Percentiles rank a stretch among this genome's conserved stretches.
Evolutionary conservation across 2,113 vertebrate species (phyloP).

Genomic region (Poecile atricapillus): DNA sequence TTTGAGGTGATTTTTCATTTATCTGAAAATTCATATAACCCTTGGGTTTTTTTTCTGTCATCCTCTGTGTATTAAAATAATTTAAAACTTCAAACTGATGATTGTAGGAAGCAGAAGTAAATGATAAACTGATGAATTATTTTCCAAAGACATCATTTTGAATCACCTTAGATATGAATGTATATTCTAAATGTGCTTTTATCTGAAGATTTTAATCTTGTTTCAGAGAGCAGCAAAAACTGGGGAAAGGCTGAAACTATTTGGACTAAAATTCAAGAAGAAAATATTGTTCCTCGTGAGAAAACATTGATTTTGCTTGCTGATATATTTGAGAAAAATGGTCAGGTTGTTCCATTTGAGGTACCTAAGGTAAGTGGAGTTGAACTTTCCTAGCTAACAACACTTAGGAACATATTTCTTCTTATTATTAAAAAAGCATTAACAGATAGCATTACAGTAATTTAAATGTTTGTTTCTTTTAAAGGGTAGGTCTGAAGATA

Average conservation of each 20-base stretch:
- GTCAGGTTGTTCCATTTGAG: conserved; percentile 86
- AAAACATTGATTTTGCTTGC: conserved; percentile 83
- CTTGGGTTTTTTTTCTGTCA: background rate
- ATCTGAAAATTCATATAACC: background rate
- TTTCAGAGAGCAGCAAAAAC: conserved; percentile 78
- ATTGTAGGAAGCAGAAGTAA: background rate
- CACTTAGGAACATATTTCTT: background rate
- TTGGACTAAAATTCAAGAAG: conserved; percentile 97
- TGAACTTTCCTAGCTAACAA: background rate
- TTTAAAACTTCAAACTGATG: background rate
- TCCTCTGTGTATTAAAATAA: background rate
- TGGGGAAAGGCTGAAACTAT: conserved; percentile 82
- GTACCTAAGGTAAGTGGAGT: conserved; percentile 82
- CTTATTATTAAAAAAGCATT: background rate
- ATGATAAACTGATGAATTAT: background rate
- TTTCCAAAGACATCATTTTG: background rate
- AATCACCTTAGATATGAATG: background rate
- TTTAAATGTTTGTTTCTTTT: conserved; percentile 45
- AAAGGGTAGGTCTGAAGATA: conserved; percentile 73
- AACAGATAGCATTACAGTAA: background rate
- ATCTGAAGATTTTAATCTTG: background rate
- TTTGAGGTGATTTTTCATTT: background rate
- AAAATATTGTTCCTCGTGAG: conserved; percentile 87
- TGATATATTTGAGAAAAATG: conserved; percentile 78
- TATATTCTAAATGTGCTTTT: background rate